Percentiles rank a stretch among this genome's conserved stretches.
phyloP scores from a whole-genome alignment of 2,888 invertebrate genomes.

The Phymatocera aterrima region DNA sequence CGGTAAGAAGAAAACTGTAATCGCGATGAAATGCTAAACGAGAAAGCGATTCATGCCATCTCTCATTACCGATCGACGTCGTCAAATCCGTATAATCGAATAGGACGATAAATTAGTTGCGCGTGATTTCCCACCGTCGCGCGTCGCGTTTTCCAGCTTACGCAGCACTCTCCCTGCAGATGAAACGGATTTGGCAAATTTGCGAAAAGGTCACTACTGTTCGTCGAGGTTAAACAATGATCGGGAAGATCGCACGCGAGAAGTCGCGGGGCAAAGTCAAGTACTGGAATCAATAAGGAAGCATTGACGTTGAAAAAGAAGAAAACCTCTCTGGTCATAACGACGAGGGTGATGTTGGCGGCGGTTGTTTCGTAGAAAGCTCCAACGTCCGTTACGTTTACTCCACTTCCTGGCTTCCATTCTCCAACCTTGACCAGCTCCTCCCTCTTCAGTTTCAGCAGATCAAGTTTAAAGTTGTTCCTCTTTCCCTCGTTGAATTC shows the following conservation, averaged over 20 bases:
- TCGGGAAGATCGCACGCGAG: not conserved
- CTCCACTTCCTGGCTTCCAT: slow-evolving; percentile 86
- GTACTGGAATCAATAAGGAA: not conserved
- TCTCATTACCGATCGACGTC: not conserved
- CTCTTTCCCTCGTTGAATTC: slow-evolving; percentile 91
- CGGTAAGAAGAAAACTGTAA: not conserved
- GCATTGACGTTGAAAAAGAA: slow-evolving; percentile 51
- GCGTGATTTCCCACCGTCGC: not conserved
- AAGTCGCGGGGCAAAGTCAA: no score
- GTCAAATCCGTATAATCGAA: slow-evolving; percentile 1
- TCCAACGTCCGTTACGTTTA: slow-evolving; percentile 89
- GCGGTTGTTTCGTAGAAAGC: slow-evolving; percentile 90
- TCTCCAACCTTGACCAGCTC: slow-evolving; percentile 88
- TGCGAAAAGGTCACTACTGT: not conserved
- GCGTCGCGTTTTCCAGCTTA: not conserved
- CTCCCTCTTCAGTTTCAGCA: slow-evolving; percentile 88
- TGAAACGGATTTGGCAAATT: not conserved
- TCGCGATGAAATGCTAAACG: not conserved
- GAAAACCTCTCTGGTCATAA: slow-evolving; percentile 91
- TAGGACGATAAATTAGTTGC: slow-evolving; percentile 5
- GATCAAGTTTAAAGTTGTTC: slow-evolving; percentile 89
- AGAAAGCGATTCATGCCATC: not conserved
- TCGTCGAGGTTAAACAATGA: not conserved
- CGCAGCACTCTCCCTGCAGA: not conserved
- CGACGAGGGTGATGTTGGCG: slow-evolving; percentile 91